Base-by-base conservation (phyloP, 2,888 invertebrate genomes). In the Philhelius pedissequus region DNA sequence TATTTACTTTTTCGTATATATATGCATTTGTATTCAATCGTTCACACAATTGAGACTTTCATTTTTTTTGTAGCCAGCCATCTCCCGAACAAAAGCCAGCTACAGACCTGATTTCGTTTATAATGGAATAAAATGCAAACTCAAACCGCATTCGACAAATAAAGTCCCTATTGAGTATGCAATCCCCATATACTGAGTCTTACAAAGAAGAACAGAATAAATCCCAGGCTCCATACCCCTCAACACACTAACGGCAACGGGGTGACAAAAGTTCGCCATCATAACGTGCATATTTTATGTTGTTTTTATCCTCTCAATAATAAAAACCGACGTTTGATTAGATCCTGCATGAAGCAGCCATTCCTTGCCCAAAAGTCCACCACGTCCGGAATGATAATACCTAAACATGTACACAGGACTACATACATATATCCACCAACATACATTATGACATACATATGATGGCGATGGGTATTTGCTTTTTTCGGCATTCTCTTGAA, bases 261-360 rank as follows among this genome's bases (percentile, higher is more conserved):
- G 56, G 74, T 79, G 79, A 68, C 82, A 66, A 60, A 62, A 74
- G 58, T 70, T 69, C 69, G 62, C 43, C 71, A 71, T 68, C 71
- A 71, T 48, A 52, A 73, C 68, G 20, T 56, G 40, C 74, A 79
- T 83, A 74, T 40, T 64, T 2, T 48, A 4, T 74, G 54, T 69
- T 69, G 45, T 70, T 79, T 79, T 70, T 75, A 75, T 79, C 62
- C 50, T 30, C 25, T 40, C 74, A 83, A 75, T 83, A 83, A 79
- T 83, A 83, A 79, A 79, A 83, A 79, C 56, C 54, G 64, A 79
- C 74, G 58, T 83, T 83, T 79, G 69, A 83, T 83, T 83, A 83
- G 83, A 70, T 58, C 74, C 78, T 78, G 68, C 69, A 78, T 50
- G 60, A 52, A 32, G 13, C 45, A 52, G 52, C 50, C 13, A 48